phyloP scores from a whole-genome alignment of 2,797 vertebrate species.

The Octomys mimax region DNA sequence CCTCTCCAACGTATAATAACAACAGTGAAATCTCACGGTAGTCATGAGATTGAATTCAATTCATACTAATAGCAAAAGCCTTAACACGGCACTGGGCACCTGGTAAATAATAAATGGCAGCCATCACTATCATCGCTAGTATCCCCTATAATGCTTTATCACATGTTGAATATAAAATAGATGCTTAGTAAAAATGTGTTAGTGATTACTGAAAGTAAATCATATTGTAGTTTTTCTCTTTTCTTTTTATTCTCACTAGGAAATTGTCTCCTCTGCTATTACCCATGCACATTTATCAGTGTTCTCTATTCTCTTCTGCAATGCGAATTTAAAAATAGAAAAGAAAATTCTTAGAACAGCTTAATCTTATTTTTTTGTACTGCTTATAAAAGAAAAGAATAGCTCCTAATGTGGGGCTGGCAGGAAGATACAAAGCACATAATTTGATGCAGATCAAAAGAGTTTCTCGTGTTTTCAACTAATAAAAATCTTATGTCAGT shows the following conservation, averaged over 20 bases:
- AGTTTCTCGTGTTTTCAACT: constrained; percentile 81
- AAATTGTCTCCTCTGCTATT: constrained; percentile 83
- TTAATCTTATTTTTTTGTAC: constrained; percentile 84
- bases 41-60: constrained; percentile 45
- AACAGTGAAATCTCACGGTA: not conserved
- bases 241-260: constrained; percentile 80
- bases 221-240: constrained; percentile 81
- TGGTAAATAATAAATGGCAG: constrained; percentile 32
- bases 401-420: constrained; percentile 80
- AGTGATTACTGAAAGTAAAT: constrained; percentile 81
- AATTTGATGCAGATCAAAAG: constrained; percentile 84
- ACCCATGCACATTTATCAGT: constrained; percentile 83
- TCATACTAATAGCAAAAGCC: constrained; percentile 26
- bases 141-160: constrained; percentile 37
- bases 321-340: constrained; percentile 84
- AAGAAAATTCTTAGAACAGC: constrained; percentile 85
- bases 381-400: constrained; percentile 83
- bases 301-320: constrained; percentile 82
- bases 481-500: constrained; percentile 80
- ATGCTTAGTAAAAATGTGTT: constrained; percentile 79
- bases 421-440: constrained; percentile 80
- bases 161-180: constrained; percentile 73
- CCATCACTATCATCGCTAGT: constrained; percentile 21
- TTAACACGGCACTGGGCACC: constrained; percentile 68
- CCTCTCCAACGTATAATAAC: constrained; percentile 37